Conservation (phyloP, 2,797 vertebrate species). For the Mus caroli region DNA sequence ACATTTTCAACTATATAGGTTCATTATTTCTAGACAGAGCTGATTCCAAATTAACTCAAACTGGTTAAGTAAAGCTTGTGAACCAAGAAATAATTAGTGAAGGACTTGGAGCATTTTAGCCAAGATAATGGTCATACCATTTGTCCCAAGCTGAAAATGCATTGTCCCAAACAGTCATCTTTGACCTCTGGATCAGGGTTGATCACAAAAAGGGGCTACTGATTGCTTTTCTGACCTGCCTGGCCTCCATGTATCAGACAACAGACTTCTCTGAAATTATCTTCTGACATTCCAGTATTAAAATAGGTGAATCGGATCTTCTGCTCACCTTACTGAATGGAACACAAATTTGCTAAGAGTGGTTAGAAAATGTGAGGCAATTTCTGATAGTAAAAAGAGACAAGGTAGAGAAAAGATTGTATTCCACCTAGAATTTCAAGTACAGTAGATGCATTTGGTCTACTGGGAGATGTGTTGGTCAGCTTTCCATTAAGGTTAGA, state of each 20-base stretch:
- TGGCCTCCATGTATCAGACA: not conserved
- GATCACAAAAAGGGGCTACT: not conserved
- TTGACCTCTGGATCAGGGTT: not conserved
- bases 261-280: conserved; percentile 7
- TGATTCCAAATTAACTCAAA: conserved; percentile 39
- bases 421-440: not conserved
- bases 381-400: not conserved
- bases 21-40: conserved; percentile 38
- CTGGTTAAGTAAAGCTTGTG: conserved; percentile 42
- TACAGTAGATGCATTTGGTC: not conserved
- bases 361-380: not conserved
- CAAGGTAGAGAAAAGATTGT: not conserved
- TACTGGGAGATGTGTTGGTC: not conserved
- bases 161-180: not conserved
- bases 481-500: not conserved
- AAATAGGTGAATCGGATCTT: not conserved
- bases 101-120: not conserved
- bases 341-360: conserved; percentile 13
- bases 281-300: not conserved
- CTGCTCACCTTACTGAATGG: not conserved
- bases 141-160: conserved; percentile 25
- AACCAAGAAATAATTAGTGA: not conserved
- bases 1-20: conserved; percentile 55
- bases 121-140: conserved; percentile 31
- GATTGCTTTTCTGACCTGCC: not conserved